Evolutionary conservation across 2,113 vertebrate species (phyloP).

Genomic region (Fregata magnificens): DNA sequence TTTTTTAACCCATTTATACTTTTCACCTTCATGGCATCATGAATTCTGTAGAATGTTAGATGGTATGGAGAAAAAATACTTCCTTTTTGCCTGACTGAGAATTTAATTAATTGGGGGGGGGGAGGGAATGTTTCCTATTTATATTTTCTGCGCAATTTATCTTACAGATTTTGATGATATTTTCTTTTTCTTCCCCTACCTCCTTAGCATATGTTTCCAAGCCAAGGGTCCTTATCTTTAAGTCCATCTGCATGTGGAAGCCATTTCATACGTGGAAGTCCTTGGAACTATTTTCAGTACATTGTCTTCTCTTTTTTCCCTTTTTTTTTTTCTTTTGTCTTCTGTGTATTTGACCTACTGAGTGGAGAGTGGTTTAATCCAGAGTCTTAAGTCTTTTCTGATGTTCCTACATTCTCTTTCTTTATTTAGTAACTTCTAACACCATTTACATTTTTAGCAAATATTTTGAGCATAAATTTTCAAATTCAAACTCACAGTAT

Average conservation of each 20-base stretch:
- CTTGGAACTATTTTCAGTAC: neutral
- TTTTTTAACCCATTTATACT: neutral
- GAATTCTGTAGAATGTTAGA: neutral
- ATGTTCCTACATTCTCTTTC: neutral
- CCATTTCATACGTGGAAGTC: neutral
- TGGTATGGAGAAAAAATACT: neutral
- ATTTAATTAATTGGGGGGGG: neutral
- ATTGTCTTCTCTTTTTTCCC: neutral
- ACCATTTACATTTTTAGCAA: neutral
- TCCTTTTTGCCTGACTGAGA: neutral
- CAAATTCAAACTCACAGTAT: neutral
- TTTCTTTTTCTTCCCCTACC: neutral
- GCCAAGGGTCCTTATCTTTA: neutral
- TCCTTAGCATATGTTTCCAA: neutral
- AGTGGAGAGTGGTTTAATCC: neutral
- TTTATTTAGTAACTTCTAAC: neutral
- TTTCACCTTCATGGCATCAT: neutral
- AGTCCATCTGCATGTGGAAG: neutral
- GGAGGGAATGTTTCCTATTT: neutral
- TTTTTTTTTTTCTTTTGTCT: neutral
- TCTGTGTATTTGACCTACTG: neutral
- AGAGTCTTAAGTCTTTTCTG: neutral
- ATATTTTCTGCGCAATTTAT: neutral
- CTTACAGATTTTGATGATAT: neutral
- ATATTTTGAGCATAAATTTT: neutral